Base-by-base conservation (phyloP, 1,140 invertebrate species). In the Drosophila nasuta region DNA sequence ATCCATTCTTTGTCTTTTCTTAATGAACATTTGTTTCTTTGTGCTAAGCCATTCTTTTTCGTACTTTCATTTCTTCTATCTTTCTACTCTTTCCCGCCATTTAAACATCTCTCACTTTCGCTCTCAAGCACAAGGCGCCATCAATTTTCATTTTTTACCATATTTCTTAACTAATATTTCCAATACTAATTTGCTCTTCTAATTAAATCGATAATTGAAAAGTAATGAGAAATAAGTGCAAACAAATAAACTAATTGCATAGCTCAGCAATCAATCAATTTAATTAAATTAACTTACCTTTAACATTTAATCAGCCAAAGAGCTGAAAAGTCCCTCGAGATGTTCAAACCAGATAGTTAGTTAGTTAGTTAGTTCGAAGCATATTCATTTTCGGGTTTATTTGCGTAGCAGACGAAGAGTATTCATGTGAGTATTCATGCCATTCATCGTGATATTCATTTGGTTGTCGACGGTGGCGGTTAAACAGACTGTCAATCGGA, bases 271-370 rank as follows among this genome's bases (percentile, higher is more conserved):
- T 57, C 15, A 38, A 57, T 59, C 15, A 45, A 28, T 45, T 46
- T 46, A 28, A 45, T 59, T n/a, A 30, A 59, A 30, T 28, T 45
- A 2, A 7, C 5, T 46, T 46, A 46, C 20, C 57, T 46, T 45
- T 45, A 13, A 13, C 30, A 49, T 38, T 38, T 57, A 75, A 69
- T 75, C 17, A 75, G 72, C 45, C 25, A 51, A 75, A 75, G 52
- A 64, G 73, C 43, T 74, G 41, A 65, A 71, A 75, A 70, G 56
- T 75, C 64, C 52, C 52, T 28, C 43, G 74, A 68, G 76, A 73
- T 74, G 60, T 43, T 3, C 11, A 45, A 15, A 11, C 10, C 11
- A 4, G 41, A 59, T 59, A 59, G n/a, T 25, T 4, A 25, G 20
- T 25, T 25, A 25, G 20, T 25, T 25, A 25, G 20, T 25, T 25